phyloP scores from a whole-genome alignment of 2,888 invertebrate species.

The Dinocampus coccinellae region DNA sequence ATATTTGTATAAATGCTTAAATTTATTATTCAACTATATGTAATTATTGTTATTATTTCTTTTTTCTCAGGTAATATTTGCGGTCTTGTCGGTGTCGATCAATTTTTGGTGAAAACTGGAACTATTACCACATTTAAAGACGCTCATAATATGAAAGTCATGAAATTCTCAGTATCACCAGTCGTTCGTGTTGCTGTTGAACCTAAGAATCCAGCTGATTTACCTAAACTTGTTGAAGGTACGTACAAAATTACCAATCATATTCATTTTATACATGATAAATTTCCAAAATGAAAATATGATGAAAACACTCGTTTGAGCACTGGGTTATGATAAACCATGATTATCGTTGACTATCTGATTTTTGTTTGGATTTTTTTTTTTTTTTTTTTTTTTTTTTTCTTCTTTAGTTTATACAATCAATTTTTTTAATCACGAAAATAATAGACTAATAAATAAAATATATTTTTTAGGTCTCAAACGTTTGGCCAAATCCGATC shows the following conservation, averaged over 20 bases:
- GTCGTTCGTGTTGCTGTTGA: conserved; percentile 99
- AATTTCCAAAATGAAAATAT: conserved; percentile 36
- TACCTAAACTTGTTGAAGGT: conserved; percentile 98
- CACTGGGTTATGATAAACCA: conserved; percentile 66
- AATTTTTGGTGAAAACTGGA: conserved; percentile 99
- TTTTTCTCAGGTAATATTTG: conserved; percentile 88
- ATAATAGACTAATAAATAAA: background rate
- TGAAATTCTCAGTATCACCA: conserved; percentile 99
- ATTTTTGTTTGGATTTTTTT: too few relatives aligned
- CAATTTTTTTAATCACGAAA: background rate
- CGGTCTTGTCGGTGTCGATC: conserved; percentile 99
- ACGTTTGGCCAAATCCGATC: conserved; percentile 99
- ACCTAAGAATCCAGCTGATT: conserved; percentile 98
- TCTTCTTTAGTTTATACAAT: background rate
- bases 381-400: conserved; percentile 37
- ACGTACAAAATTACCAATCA: conserved; percentile 7
- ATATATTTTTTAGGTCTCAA: conserved; percentile 79
- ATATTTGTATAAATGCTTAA: background rate
- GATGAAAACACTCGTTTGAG: conserved; percentile 61
- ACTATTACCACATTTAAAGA: conserved; percentile 99
- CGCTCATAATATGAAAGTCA: conserved; percentile 99
- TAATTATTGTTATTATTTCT: conserved; percentile 17
- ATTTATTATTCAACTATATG: background rate
- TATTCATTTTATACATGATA: background rate
- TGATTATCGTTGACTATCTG: conserved; percentile 64